These are phyloP conservation scores for Globicephala melas DNA, from an alignment of 2,113 vertebrate species.

Conservation along the genomic window DNA sequence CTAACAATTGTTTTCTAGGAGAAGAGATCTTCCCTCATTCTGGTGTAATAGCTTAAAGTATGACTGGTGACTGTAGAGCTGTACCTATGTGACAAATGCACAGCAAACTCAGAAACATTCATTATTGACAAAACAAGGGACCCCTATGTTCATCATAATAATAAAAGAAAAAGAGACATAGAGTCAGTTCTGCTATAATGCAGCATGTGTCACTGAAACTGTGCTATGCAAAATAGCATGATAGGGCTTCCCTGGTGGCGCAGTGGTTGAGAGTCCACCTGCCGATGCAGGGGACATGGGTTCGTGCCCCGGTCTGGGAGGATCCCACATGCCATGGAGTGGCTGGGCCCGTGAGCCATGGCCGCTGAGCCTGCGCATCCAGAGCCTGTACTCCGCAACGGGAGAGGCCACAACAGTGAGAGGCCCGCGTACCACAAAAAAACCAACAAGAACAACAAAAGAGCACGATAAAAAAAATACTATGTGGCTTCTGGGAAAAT, in stretches of 20 bases:
- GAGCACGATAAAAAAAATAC: neutral
- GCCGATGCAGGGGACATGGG: too few relatives aligned
- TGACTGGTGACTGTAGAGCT: neutral
- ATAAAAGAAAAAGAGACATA: neutral
- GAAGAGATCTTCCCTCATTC: neutral
- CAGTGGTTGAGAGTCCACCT: too few relatives aligned
- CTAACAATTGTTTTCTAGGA: neutral
- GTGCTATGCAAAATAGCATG: neutral
- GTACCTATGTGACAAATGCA: neutral
- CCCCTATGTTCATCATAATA: neutral
- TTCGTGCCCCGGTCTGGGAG: too few relatives aligned
- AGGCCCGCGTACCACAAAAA: too few relatives aligned
- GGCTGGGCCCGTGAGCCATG: too few relatives aligned
- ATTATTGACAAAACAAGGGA: neutral
- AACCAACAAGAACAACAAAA: too few relatives aligned
- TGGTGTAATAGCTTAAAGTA: neutral
- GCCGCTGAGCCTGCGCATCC: too few relatives aligned
- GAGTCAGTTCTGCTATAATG: neutral
- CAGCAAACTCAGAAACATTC: neutral
- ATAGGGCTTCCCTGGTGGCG: too few relatives aligned
- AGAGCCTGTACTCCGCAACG: too few relatives aligned
- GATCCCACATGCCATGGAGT: too few relatives aligned
- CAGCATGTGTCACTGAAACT: neutral
- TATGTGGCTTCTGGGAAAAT: neutral
- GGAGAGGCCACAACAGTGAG: too few relatives aligned